Percentiles rank a stretch among this genome's conserved stretches.
Conservation (phyloP, 2,113 vertebrate genomes). For the Bos taurus region ARS-UCD2.0 NC_037338.1:60373501-60374000, state of each 20-base stretch:
- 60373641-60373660: background rate
- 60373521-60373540: background rate
- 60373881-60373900: background rate
- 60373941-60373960: background rate
- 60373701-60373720: background rate
- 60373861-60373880: background rate
- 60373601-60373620: background rate
- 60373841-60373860: background rate
- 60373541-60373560: background rate
- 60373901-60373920: background rate
- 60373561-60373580: background rate
- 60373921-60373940: background rate
- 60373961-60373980: background rate
- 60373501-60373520: background rate
- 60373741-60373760: background rate
- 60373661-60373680: background rate
- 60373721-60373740: background rate
- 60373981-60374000: background rate
- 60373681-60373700: background rate
- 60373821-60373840: background rate
- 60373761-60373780: background rate
- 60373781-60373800: background rate
- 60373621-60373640: background rate
- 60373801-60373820: background rate
- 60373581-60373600: background rate